Conservation (phyloP, 1,140 invertebrate species). For the Bombus terrestris region DNA sequence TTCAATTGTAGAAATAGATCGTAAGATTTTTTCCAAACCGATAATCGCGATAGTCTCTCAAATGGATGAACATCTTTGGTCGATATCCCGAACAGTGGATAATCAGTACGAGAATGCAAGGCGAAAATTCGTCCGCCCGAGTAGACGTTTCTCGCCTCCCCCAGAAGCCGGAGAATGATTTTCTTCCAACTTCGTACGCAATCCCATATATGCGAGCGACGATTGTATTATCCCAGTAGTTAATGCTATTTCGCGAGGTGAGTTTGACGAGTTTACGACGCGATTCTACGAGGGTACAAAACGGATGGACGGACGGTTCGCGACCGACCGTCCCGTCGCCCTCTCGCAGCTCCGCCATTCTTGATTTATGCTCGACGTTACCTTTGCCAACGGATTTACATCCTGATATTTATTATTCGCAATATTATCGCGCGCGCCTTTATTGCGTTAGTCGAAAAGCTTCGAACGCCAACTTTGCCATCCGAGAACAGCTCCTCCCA, state of each 20-base stretch:
- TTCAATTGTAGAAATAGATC: too few species aligned
- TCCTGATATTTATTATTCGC: conserved; percentile 82
- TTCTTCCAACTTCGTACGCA: conserved; percentile 44
- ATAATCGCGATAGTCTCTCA: too few species aligned
- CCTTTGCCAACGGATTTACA: conserved; percentile 83
- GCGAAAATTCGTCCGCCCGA: neutral
- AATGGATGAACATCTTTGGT: too few species aligned
- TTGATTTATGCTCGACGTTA: conserved; percentile 82
- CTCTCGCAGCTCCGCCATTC: conserved; percentile 55
- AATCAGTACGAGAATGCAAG: neutral
- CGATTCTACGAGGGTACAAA: conserved; percentile 78
- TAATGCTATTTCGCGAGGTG: conserved; percentile 81
- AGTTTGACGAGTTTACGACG: conserved; percentile 83
- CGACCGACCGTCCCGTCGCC: conserved; percentile 37
- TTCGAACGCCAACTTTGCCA: conserved; percentile 47
- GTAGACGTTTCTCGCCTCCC: too few species aligned
- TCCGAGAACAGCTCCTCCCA: conserved; percentile 15
- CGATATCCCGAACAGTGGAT: too few species aligned
- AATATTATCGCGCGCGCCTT: conserved; percentile 81
- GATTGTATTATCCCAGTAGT: conserved; percentile 82
- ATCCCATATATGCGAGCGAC: conserved; percentile 66
- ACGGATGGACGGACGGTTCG: conserved; percentile 60
- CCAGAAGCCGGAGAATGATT: conserved; percentile 26
- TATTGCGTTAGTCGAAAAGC: conserved; percentile 79
- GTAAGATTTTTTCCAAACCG: too few species aligned